These are phyloP conservation scores for Ylistrum balloti DNA, from an alignment of 1,140 invertebrate species.

Conservation along the genomic window DNA sequence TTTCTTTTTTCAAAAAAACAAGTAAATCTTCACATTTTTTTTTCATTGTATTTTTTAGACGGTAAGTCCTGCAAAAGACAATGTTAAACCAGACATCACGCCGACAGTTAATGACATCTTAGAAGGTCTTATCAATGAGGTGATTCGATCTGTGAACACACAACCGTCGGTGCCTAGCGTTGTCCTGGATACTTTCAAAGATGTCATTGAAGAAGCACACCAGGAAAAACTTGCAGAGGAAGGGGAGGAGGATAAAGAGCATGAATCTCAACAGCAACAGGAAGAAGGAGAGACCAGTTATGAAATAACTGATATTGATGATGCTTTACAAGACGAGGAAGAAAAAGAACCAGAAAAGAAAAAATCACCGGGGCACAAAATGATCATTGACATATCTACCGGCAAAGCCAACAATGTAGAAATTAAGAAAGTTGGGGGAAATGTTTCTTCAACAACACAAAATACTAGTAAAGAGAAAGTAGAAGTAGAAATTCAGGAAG, in stretches of 20 bases:
- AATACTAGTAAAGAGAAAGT: constrained; percentile 47
- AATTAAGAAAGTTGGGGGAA: neutral
- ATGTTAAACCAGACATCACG: constrained; percentile 46
- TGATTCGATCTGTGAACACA: constrained; percentile 72
- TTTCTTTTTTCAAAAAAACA: neutral
- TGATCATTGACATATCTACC: constrained; percentile 47
- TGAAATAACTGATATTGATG: constrained; percentile 59
- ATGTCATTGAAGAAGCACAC: constrained; percentile 65
- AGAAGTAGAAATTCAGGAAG: constrained; percentile 71
- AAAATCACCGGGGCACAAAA: constrained; percentile 46
- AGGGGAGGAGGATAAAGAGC: constrained; percentile 47
- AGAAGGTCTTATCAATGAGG: constrained; percentile 78
- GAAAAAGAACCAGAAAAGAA: constrained; percentile 49
- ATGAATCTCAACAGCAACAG: neutral
- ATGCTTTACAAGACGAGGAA: constrained; percentile 47
- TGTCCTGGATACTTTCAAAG: constrained; percentile 76
- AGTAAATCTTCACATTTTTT: neutral
- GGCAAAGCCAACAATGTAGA: constrained; percentile 4
- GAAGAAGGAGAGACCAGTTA: constrained; percentile 39
- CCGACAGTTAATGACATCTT: constrained; percentile 70
- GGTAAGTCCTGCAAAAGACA: constrained; percentile 29
- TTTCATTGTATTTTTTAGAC: neutral
- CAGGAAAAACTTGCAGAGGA: constrained; percentile 62
- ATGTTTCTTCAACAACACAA: neutral
- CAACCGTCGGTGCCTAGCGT: constrained; percentile 79